Evolutionary conservation across 2,888 invertebrate genomes (phyloP), one percentile per base, ranked within the genome.

Genomic region (Agrotis exclamationis): DNA sequence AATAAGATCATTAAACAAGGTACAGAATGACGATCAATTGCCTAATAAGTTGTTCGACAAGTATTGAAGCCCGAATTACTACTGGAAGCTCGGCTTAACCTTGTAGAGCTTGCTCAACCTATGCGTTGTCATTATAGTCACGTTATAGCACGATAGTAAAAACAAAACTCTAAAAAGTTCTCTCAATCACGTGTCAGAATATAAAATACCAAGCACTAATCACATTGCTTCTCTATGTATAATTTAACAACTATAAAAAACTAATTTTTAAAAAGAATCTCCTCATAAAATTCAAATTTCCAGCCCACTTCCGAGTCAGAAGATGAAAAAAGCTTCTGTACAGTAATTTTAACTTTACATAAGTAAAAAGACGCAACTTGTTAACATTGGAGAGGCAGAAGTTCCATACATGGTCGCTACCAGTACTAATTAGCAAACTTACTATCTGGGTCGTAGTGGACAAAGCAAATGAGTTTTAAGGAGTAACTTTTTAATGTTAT

Each of bases 341-440:
- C 50, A 50, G 70, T 75, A 75, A 79, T 83, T 83, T 72, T 76
- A 72, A 83, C 65, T 75, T 63, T 11, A 67, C 63, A 69, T 50
- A 71, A 74, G 78, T 73, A 73, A 63, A 74, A 82, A 84, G 75
- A 45, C 74, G 74, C 74, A 80, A 76, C 78, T 86, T 83, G 83
- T 81, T 83, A 83, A 76, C 83, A 81, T 74, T 69, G 71, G 44
- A 81, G 71, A 58, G 70, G 60, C 51, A 65, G 64, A 51, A 80
- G 73, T 81, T 79, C 73, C 79, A 83, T 82, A 79, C 80, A 80
- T 80, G 87, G 67, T 63, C 60, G 82, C 81, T 84, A 82, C 80
- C 76, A 72, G 83, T 63, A 82, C 84, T 90, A 90, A 91, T 90
- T 91, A 90, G 88, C 75, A 72, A 90, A 90, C 87, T 89, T 90